Percentiles rank a stretch among this genome's conserved stretches.
These are phyloP conservation scores for Fringilla coelebs DNA, from an alignment of 2,797 vertebrate species.

Conservation along the genomic window DNA sequence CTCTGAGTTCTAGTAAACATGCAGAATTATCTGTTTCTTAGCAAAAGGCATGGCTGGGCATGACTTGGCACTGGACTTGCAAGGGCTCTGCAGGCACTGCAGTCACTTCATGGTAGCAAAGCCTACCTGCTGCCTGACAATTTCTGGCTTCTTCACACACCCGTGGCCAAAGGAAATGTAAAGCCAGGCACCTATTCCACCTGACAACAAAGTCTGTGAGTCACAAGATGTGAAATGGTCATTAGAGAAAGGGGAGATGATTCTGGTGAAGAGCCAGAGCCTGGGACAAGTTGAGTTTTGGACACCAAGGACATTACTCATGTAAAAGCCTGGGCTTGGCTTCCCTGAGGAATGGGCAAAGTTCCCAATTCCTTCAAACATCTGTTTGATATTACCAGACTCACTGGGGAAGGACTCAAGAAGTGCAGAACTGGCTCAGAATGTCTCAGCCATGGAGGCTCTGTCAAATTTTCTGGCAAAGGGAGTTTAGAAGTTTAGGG, in stretches of 20 bases:
- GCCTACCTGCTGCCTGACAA: not conserved
- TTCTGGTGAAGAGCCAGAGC: slow-evolving; percentile 4
- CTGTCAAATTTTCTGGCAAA: not conserved
- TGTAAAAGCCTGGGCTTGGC: not conserved
- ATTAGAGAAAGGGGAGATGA: not conserved
- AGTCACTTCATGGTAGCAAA: not conserved
- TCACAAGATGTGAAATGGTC: not conserved
- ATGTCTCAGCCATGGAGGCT: not conserved
- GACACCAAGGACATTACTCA: slow-evolving; percentile 50
- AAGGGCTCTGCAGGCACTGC: not conserved
- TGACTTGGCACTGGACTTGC: not conserved
- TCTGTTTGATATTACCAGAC: slow-evolving; percentile 54
- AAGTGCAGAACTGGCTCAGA: slow-evolving; percentile 6
- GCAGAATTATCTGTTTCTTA: not conserved
- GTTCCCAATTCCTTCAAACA: slow-evolving; percentile 52
- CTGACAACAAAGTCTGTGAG: not conserved
- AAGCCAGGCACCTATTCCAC: not conserved
- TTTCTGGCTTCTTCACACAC: not conserved
- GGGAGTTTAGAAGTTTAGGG: not conserved
- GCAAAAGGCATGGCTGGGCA: not conserved
- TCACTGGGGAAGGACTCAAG: slow-evolving; percentile 28
- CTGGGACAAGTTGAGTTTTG: slow-evolving; percentile 29
- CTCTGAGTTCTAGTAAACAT: fast-evolving
- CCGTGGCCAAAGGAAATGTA: not conserved
- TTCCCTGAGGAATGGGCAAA: slow-evolving; percentile 42